phyloP scores from a whole-genome alignment of 2,797 vertebrate species.

The Zenarchopterus dispar region DNA sequence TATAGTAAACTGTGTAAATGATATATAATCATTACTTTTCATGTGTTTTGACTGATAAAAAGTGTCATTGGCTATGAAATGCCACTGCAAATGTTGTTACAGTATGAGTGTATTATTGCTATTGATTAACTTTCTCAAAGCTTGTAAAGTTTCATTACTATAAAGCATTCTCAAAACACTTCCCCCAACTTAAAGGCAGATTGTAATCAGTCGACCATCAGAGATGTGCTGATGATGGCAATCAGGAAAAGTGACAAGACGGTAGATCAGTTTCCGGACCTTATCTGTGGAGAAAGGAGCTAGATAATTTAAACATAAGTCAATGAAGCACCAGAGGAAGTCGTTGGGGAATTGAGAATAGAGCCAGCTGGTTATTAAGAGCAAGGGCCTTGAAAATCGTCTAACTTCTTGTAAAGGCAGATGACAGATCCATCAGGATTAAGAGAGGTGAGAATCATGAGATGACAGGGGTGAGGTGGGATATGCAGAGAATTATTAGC shows the following conservation, averaged over 20 bases:
- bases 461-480: slow-evolving; percentile 18
- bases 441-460: slow-evolving; percentile 15
- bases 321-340: slow-evolving; percentile 51
- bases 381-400: slow-evolving; percentile 36
- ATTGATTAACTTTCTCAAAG: slow-evolving; percentile 50
- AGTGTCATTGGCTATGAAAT: slow-evolving; percentile 10
- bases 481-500: slow-evolving; percentile 45
- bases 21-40: slow-evolving; percentile 4
- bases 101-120: slow-evolving; percentile 38
- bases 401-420: slow-evolving; percentile 28
- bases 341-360: slow-evolving; percentile 38
- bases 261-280: slow-evolving; percentile 63
- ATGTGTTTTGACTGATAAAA: slow-evolving; percentile 7
- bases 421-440: slow-evolving; percentile 30
- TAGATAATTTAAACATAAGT: slow-evolving; percentile 65
- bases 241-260: slow-evolving; percentile 64
- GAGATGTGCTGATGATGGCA: slow-evolving; percentile 67
- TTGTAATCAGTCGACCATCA: slow-evolving; percentile 55
- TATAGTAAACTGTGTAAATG: background rate
- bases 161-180: slow-evolving; percentile 48
- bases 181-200: slow-evolving; percentile 51
- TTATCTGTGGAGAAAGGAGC: slow-evolving; percentile 58
- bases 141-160: slow-evolving; percentile 50
- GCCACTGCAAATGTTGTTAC: slow-evolving; percentile 20
- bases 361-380: slow-evolving; percentile 20